Base-by-base conservation (phyloP, 2,113 vertebrate species). In the Megaceryle torquata region DNA sequence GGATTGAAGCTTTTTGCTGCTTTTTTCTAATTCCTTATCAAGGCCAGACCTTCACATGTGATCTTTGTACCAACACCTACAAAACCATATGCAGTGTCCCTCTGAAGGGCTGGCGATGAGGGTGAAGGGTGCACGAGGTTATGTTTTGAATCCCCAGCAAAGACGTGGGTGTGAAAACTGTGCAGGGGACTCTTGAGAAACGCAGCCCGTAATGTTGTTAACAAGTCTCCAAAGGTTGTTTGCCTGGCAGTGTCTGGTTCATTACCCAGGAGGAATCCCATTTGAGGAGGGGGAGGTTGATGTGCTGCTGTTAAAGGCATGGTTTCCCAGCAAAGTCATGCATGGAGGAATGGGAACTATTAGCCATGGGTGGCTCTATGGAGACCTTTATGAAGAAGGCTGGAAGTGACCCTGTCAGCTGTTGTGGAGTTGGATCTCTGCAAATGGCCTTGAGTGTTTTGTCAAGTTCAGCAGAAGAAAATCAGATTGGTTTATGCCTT, bases 221-320 rank as follows among this genome's bases (percentile, higher is more conserved):
- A 72, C 48, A 78, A 60, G 5, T 3, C 51, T 89, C 79, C 81
- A 84, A 92, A 93, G 94, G 79, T 88, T 60, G 5, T 15, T 81
- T 86, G 37, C 61, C 60, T 68, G 35, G 60, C 57, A 83, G 26
- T 17, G 28, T 26, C 48, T 79, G 94, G 89, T 86, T 95, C 96
- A 96, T 97, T 97, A 97, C 72, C 74, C 86, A 53, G 35, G 39
- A 93, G 96, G 94, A 97, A 97, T 97, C 86, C 39, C 35, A 26
- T 35, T 69, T 24, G 21, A 41, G 37, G 28, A 41, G 9, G 18
- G 13, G 39, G 3, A 44, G 35, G 48, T 8, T 43, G 72, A 88
- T n/a, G 4, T 81, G 64, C 44, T 86, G 68, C n/a, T 0, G 0
- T 37, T 69, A 48, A 22, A 81, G 43, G 21, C 7, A 7, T 71